Evolutionary conservation across 2,113 vertebrate species (phyloP).

Genomic region (Crotophaga sulcirostris): DNA sequence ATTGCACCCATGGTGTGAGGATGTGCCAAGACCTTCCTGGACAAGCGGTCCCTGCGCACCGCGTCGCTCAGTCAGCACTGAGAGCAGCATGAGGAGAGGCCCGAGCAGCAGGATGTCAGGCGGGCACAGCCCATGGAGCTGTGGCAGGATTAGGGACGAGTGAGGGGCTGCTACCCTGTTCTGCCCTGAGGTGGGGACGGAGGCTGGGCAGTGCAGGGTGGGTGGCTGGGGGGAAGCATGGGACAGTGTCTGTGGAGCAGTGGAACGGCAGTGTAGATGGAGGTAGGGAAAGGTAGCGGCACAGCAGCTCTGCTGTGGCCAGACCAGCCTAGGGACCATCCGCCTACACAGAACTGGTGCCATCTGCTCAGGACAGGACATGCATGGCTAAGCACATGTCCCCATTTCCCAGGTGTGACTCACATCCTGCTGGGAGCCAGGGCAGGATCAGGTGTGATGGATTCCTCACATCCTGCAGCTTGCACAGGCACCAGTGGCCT

Average conservation of each 20-base stretch:
- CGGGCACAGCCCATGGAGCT: not conserved
- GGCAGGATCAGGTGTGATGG: not conserved
- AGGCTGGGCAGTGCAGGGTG: not conserved
- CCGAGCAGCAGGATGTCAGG: not conserved
- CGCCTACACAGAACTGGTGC: not conserved
- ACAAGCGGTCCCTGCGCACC: not conserved
- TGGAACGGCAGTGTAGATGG: not conserved
- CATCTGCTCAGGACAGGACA: not conserved
- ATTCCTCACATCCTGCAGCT: not conserved
- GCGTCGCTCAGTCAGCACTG: not conserved
- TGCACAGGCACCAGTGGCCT: not conserved
- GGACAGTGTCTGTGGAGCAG: rapidly evolving
- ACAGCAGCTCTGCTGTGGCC: not conserved
- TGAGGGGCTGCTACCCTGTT: not conserved
- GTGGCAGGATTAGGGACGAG: not conserved
- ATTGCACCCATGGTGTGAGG: not conserved
- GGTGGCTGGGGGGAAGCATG: rapidly evolving
- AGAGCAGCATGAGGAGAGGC: not conserved
- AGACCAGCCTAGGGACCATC: not conserved
- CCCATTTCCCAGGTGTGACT: not conserved
- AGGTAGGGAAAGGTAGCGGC: not conserved
- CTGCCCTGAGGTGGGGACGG: not conserved
- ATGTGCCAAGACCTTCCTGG: not conserved
- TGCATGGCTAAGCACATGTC: not conserved
- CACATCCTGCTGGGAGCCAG: not conserved